Evolutionary conservation across 2,888 invertebrate species (phyloP).

Genomic region (Oligia strigilis): DNA sequence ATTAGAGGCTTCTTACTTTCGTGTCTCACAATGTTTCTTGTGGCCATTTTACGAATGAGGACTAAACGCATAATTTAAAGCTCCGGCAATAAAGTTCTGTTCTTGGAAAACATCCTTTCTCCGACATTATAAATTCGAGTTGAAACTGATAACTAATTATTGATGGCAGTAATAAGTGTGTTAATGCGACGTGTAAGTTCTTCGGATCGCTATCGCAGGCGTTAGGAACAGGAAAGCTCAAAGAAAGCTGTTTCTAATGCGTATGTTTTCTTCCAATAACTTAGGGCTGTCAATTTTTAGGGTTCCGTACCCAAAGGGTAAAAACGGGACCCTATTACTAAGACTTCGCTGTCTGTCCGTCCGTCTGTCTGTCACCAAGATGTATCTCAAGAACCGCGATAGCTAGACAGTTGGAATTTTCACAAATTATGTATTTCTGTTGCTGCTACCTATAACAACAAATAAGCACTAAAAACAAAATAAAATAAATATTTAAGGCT

Average conservation of each 20-base stretch:
- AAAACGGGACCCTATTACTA: too few relatives aligned
- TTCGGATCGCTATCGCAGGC: not conserved
- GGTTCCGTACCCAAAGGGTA: too few relatives aligned
- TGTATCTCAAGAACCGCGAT: too few relatives aligned
- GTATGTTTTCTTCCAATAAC: not conserved
- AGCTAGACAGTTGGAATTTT: too few relatives aligned
- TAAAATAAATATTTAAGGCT: too few relatives aligned
- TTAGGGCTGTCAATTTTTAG: too few relatives aligned
- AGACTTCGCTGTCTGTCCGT: too few relatives aligned
- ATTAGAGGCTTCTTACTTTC: not conserved
- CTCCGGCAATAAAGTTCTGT: not conserved
- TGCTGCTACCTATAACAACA: too few relatives aligned
- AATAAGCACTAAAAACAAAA: too few relatives aligned
- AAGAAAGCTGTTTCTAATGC: constrained; percentile 26
- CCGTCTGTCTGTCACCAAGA: too few relatives aligned
- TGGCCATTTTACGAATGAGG: not conserved
- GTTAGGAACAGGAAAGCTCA: not conserved
- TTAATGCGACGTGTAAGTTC: not conserved
- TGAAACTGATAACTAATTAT: not conserved
- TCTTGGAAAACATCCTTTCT: not conserved
- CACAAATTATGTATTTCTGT: too few relatives aligned
- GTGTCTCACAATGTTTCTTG: not conserved
- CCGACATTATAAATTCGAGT: not conserved
- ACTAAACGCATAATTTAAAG: not conserved
- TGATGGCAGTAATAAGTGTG: constrained; percentile 1